phyloP scores from a whole-genome alignment of 2,113 vertebrate genomes.

The Origma solitaria region DNA sequence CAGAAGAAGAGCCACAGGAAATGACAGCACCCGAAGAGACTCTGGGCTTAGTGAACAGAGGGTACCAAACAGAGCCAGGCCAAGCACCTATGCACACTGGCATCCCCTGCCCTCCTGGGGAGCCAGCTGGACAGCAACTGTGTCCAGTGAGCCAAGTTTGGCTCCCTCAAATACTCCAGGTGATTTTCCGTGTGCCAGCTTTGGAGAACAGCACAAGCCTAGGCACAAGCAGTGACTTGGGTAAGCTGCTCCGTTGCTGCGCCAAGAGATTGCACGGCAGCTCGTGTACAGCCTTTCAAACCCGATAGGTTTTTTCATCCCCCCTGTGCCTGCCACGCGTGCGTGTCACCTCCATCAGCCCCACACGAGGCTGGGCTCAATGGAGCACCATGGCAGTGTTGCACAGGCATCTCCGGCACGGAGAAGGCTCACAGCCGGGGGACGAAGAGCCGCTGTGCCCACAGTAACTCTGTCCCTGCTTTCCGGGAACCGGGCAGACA shows the following conservation, averaged over 20 bases:
- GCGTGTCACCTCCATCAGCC: too few species aligned
- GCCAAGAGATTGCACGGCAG: too few species aligned
- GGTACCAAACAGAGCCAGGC: too few species aligned
- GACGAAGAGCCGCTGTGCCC: accelerated
- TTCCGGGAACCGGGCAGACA: not conserved
- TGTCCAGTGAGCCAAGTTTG: not conserved
- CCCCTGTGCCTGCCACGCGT: accelerated
- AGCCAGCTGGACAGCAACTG: too few species aligned
- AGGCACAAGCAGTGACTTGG: not conserved
- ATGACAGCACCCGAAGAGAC: not conserved
- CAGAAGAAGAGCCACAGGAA: not conserved
- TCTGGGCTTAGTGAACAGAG: not conserved
- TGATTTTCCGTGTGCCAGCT: not conserved
- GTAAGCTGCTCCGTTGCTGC: accelerated
- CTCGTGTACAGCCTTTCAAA: too few species aligned
- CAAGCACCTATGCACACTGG: accelerated
- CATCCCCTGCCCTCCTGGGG: not conserved
- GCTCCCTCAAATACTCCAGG: not conserved
- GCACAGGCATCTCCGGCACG: not conserved
- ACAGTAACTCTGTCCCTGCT: accelerated
- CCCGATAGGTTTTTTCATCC: accelerated
- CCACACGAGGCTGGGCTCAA: accelerated
- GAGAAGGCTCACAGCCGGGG: not conserved
- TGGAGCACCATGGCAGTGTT: accelerated
- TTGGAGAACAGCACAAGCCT: not conserved